Conservation (phyloP, 2,797 vertebrate genomes). For the Fratercula arctica region DNA sequence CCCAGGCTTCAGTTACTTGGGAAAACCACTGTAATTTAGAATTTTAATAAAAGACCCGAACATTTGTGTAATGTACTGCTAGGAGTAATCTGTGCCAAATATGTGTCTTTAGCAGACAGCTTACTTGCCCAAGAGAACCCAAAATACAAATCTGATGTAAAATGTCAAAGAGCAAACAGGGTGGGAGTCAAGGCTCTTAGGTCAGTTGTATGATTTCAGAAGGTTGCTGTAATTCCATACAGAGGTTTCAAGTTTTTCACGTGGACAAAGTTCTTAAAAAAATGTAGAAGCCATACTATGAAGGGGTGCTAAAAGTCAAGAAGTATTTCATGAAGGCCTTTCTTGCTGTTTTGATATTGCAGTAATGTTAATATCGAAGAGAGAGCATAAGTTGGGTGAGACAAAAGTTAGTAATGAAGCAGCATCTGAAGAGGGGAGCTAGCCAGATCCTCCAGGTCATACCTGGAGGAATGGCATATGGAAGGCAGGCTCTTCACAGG, state of each 20-base stretch:
- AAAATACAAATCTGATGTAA: neutral
- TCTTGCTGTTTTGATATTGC: neutral
- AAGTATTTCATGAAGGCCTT: neutral
- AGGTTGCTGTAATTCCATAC: neutral
- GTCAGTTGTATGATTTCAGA: neutral
- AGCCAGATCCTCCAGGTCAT: neutral
- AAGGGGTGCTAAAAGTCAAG: neutral
- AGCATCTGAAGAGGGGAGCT: neutral
- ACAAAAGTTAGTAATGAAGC: neutral
- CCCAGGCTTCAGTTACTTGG: neutral
- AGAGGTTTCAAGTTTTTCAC: neutral
- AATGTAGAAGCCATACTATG: neutral
- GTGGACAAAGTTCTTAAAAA: neutral
- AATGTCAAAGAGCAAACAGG: neutral
- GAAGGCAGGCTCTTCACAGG: rapidly evolving
- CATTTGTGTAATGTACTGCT: neutral
- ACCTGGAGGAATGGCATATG: neutral
- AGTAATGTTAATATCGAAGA: neutral
- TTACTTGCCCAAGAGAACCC: neutral
- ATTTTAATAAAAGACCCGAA: neutral
- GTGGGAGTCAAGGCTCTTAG: neutral
- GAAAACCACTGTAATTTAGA: neutral
- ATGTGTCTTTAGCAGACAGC: neutral
- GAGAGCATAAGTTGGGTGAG: neutral
- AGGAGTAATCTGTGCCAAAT: neutral